Percentiles rank a stretch among this genome's conserved stretches.
Conservation (phyloP, 2,888 invertebrate genomes). For the Cyaniris semiargus region DNA sequence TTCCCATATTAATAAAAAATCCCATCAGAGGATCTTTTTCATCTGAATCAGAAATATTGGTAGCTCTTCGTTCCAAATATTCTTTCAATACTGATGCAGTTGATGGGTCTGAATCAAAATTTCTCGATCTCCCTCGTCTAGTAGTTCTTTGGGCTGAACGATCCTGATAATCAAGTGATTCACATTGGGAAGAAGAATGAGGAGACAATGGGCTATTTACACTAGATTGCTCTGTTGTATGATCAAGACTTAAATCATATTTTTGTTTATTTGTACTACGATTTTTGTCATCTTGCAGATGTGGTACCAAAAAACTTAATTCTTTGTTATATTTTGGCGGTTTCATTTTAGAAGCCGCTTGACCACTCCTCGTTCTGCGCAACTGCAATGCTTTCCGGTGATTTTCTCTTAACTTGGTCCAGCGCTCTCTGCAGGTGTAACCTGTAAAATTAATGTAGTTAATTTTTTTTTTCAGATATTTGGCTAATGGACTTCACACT, state of each 20-base stretch:
- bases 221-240: not conserved
- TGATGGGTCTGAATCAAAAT: not conserved
- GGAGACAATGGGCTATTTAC: not conserved
- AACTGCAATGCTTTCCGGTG: not conserved
- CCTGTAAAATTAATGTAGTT: conserved; percentile 10
- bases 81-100: not conserved
- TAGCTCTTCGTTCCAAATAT: not conserved
- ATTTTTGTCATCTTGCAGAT: not conserved
- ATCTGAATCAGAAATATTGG: not conserved
- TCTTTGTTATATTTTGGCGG: conserved; percentile 1
- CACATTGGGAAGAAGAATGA: not conserved
- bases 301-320: not conserved
- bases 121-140: not conserved
- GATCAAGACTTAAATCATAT: not conserved
- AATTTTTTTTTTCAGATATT: not conserved
- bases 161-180: not conserved
- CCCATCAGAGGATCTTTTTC: not conserved
- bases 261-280: not conserved
- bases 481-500: not conserved
- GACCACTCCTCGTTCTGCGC: not conserved
- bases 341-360: conserved; percentile 5
- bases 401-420: not conserved
- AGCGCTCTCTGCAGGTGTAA: not conserved
- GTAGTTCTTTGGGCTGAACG: not conserved
- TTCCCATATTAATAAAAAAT: not conserved